Base-by-base conservation (phyloP, 2,888 invertebrate genomes). In the Microctonus hyperodae region DNA sequence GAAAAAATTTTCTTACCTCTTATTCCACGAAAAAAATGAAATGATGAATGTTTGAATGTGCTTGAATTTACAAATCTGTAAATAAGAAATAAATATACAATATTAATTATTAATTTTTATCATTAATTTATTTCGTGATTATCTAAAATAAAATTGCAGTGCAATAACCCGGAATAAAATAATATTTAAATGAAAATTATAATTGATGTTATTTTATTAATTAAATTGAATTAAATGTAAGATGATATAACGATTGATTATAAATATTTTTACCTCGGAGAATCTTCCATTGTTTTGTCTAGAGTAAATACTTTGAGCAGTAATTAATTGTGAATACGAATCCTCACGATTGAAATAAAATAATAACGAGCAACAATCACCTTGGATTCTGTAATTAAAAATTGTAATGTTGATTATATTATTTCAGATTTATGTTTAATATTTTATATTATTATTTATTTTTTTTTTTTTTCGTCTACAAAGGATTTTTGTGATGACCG, bases 61-160 rank as follows among this genome's bases (percentile, higher is more conserved):
- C 71, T 67, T 22, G 78, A 70, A 67, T 79, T 77, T 66, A 78
- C 79, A 72, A 79, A 80, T 67, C 81, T 81, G 68, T 16, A 33
- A 66, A 48, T 67, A 61, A 63, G 70, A 59, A n/a, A n/a, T n/a
- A n/a, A n/a, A 59, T 57, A 48, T n/a, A 51, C 28, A 33, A 60
- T 50, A 11, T n/a, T n/a, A 33, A 25, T 5, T 31, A 60, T n/a
- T 33, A 6, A 13, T 16, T 20, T 10, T 23, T n/a, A n/a, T n/a
- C n/a, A n/a, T n/a, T n/a, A n/a, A n/a, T n/a, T n/a, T n/a, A n/a
- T n/a, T n/a, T n/a, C n/a, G n/a, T n/a, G n/a, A n/a, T n/a, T n/a
- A n/a, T n/a, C n/a, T n/a, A n/a, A n/a, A n/a, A n/a, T n/a, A n/a
- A n/a, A n/a, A n/a, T n/a, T n/a, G n/a, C n/a, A n/a, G n/a, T n/a